Evolutionary conservation across 2,888 invertebrate genomes (phyloP).

Genomic region (Drosophila infuscata): DNA sequence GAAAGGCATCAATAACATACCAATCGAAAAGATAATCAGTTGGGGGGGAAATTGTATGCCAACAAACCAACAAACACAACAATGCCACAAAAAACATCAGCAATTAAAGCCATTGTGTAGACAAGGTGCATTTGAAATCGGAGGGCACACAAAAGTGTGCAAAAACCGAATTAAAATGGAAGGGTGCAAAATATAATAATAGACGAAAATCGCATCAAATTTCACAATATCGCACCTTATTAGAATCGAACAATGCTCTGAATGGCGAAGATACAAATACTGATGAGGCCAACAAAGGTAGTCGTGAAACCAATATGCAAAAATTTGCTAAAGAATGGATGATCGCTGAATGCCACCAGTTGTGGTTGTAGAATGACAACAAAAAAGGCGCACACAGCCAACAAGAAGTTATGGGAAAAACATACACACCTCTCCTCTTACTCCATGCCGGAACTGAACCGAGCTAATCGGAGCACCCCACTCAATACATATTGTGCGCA

Average conservation of each 20-base stretch:
- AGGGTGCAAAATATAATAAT: constrained; percentile 66
- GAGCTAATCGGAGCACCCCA: constrained; percentile 75
- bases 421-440: constrained; percentile 73
- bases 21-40: constrained; percentile 67
- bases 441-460: constrained; percentile 21
- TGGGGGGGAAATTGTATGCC: constrained; percentile 37
- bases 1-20: constrained; percentile 69
- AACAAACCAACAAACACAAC: constrained; percentile 49
- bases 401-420: constrained; percentile 82
- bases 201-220: constrained; percentile 78
- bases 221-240: constrained; percentile 81
- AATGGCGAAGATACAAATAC: constrained; percentile 45
- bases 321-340: constrained; percentile 40
- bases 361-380: constrained; percentile 38
- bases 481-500: constrained; percentile 69
- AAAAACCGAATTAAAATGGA: constrained; percentile 22
- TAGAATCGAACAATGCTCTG: constrained; percentile 69
- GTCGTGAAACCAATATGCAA: constrained; percentile 56
- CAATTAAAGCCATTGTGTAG: constrained; percentile 55
- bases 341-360: constrained; percentile 20
- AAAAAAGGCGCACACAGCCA: constrained; percentile 62
- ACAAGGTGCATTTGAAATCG: constrained; percentile 26
- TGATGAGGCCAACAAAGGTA: constrained; percentile 37
- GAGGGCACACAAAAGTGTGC: constrained; percentile 33
- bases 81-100: constrained; percentile 54